Evolutionary conservation across 2,797 vertebrate species (phyloP).

Genomic region (Pogoniulus pusillus): DNA sequence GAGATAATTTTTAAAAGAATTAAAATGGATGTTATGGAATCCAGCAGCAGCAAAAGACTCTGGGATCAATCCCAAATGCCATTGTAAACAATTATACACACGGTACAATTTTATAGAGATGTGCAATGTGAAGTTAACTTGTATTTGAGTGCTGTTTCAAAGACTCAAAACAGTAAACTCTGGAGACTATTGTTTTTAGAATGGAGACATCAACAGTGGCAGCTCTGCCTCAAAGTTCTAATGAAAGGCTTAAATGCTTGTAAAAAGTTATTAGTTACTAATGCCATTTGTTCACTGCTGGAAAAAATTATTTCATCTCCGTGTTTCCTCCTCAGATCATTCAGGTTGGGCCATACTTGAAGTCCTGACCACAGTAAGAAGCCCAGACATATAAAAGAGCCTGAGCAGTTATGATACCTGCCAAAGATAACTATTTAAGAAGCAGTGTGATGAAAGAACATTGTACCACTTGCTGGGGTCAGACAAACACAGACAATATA

Average conservation of each 20-base stretch:
- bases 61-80: neutral
- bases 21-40: neutral
- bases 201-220: neutral
- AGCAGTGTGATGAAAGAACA: constrained; percentile 14
- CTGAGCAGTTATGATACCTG: constrained; percentile 30
- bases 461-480: constrained; percentile 24
- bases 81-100: neutral
- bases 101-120: neutral
- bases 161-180: constrained; percentile 15
- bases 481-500: constrained; percentile 21
- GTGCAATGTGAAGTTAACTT: neutral
- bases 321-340: constrained; percentile 36
- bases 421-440: constrained; percentile 70
- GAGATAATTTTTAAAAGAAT: neutral
- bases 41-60: neutral
- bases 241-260: neutral
- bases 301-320: constrained; percentile 34
- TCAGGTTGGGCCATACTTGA: constrained; percentile 32
- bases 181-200: neutral
- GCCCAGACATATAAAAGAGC: constrained; percentile 62
- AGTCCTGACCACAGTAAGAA: constrained; percentile 57
- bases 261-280: constrained; percentile 28
- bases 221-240: constrained; percentile 1
- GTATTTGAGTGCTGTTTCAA: neutral
- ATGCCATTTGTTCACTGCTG: constrained; percentile 26